Evolutionary conservation across 2,113 vertebrate species (phyloP), one percentile per base, ranked within the genome.

Genomic region (Sisor rabdophorus): DNA sequence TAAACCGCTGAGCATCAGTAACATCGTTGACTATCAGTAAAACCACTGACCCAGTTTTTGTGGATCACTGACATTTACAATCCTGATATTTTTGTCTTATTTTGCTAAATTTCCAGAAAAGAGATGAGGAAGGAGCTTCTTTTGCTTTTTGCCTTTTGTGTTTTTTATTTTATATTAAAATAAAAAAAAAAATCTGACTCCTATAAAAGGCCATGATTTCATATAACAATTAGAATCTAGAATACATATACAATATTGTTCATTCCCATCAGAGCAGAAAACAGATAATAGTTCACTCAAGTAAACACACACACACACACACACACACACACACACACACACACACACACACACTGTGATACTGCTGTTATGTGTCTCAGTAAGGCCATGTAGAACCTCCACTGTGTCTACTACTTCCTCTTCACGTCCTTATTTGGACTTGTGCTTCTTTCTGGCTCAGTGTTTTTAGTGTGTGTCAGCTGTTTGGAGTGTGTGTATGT

Each of bases 391-490:
- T n/a, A 32, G 53, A 53, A 32, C 68, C 68, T 54, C 68, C 15
- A 55, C n/a, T 8, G 20, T 16, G 71, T 58, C 71, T 54, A 59
- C 11, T 15, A 73, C 71, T 71, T 71, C 70, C 71, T 58, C 55
- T 44, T 40, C 54, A 59, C 40, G 7, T 44, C 71, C 71, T 73
- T 73, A 58, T 73, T 58, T 73, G 71, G 71, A 73, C 53, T 44
- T 44, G 70, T 56, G 70, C 70, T 58, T 58, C 54, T 32, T 73
- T 73, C 53, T 58, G 71, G 71, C 55, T 32, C 17, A 19, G 75
- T 77, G 64, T 67, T 48, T 67, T 48, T 22, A 24, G 64, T 48
- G 47, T 48, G 63, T 68, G 44, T 68, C 44, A 50, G 65, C 64
- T 68, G 65, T 68, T 16, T 68, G 65, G 22, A 50, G 65, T 68